These are phyloP conservation scores for Oxytorus armatus DNA, from an alignment of 2,888 invertebrate genomes.

Conservation along the genomic window DNA sequence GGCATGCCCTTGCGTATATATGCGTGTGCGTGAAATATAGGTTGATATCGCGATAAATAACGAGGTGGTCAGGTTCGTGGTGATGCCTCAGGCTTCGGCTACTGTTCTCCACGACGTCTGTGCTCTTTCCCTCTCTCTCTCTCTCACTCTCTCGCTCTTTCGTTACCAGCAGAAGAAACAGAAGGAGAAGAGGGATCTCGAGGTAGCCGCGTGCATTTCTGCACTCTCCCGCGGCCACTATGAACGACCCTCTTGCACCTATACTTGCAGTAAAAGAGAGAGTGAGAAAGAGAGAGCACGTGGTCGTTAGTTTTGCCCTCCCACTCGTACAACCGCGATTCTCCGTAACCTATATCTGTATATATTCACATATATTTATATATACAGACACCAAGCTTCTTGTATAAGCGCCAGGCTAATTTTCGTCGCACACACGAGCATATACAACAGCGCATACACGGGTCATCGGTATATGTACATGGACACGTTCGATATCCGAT, in stretches of 20 bases:
- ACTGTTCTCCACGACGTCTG: conserved; percentile 76
- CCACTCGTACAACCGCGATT: conserved; percentile 41
- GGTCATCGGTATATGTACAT: not conserved
- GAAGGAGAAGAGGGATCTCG: conserved; percentile 46
- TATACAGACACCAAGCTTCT: conserved; percentile 13
- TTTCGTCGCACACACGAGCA: conserved; percentile 47
- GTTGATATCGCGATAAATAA: conserved; percentile 84
- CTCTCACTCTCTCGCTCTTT: conserved; percentile 60
- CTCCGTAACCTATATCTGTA: no score
- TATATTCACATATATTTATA: no score
- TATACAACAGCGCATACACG: not conserved
- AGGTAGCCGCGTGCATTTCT: conserved; percentile 34
- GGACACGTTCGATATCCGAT: conserved; percentile 50
- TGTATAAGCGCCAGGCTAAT: conserved; percentile 55
- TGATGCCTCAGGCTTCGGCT: conserved; percentile 81
- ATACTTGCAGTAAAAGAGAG: conserved; percentile 17
- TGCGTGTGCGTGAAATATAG: conserved; percentile 81
- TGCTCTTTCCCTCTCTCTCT: conserved; percentile 60
- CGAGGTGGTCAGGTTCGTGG: conserved; percentile 80
- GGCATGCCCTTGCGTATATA: conserved; percentile 17
- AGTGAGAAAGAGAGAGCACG: conserved; percentile 24
- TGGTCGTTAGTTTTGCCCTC: conserved; percentile 58
- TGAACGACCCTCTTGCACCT: conserved; percentile 29
- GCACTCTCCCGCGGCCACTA: conserved; percentile 38
- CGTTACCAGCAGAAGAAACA: conserved; percentile 22